phyloP scores from a whole-genome alignment of 1,140 invertebrate genomes.

The Lasaia peninsularis region DNA sequence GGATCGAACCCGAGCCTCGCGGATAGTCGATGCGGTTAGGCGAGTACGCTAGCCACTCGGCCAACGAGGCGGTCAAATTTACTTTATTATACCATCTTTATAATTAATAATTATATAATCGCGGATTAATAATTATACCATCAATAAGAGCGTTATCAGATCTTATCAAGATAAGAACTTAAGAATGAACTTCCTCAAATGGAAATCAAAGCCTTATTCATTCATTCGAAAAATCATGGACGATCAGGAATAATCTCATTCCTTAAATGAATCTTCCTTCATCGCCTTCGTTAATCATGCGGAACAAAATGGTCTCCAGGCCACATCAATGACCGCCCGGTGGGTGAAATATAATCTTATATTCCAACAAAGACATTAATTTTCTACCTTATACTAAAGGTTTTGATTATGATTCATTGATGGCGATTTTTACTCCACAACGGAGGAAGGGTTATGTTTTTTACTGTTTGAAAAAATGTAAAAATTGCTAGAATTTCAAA shows the following conservation, averaged over 20 bases:
- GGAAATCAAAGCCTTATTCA: background rate
- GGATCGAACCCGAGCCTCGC: no score
- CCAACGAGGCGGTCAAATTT: no score
- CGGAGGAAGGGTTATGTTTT: background rate
- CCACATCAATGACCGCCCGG: background rate
- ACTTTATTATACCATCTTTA: no score
- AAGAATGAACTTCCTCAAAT: background rate
- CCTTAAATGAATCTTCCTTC: background rate
- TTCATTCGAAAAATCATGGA: constrained; percentile 1
- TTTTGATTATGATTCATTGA: background rate
- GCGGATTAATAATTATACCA: no score
- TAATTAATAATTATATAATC: no score
- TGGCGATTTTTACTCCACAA: background rate
- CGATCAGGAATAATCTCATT: background rate
- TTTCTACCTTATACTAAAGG: background rate
- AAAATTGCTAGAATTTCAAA: no score
- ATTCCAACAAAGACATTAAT: constrained; percentile 8
- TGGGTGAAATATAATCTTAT: background rate
- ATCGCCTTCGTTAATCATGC: constrained; percentile 1
- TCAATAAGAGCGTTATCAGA: no score
- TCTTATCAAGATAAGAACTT: no score
- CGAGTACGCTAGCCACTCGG: no score
- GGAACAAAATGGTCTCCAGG: background rate
- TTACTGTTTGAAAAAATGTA: no score
- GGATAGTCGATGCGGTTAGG: no score